phyloP scores from a whole-genome alignment of 2,888 invertebrate species.

The Synergus japonicus region DNA sequence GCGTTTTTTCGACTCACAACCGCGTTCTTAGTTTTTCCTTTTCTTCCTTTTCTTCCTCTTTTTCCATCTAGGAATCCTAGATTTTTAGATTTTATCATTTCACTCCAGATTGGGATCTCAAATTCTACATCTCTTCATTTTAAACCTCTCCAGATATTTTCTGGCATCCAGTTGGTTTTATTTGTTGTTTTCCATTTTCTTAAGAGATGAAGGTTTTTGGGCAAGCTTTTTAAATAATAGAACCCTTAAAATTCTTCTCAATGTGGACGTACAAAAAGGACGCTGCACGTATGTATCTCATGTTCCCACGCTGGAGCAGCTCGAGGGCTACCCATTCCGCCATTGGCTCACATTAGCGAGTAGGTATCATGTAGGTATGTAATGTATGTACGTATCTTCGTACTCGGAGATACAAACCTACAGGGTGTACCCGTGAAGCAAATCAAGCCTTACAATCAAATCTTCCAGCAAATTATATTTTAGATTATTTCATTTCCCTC shows the following conservation, averaged over 20 bases:
- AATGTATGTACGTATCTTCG: constrained; percentile 63
- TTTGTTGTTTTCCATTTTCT: not conserved
- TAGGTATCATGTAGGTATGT: constrained; percentile 65
- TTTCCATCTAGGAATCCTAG: not conserved
- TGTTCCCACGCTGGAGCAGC: constrained; percentile 74
- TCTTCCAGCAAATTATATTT: constrained; percentile 28
- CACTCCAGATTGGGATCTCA: not conserved
- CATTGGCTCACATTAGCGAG: constrained; percentile 68
- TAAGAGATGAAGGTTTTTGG: not conserved
- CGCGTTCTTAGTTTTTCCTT: not conserved
- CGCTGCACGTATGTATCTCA: constrained; percentile 60
- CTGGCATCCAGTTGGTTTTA: not conserved
- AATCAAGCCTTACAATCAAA: constrained; percentile 51
- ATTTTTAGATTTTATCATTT: constrained; percentile 6
- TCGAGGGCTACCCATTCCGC: constrained; percentile 72
- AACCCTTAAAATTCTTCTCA: constrained; percentile 39
- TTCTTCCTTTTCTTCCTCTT: not conserved
- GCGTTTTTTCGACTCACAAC: constrained; percentile 42
- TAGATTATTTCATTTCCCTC: not conserved
- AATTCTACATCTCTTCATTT: not conserved
- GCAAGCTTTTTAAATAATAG: not conserved
- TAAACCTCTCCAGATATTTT: too few species aligned
- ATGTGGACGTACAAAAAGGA: constrained; percentile 61
- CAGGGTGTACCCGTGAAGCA: constrained; percentile 68
- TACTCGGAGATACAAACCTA: constrained; percentile 63